phyloP scores from a whole-genome alignment of 2,113 vertebrate species.

The Tachysurus vachellii region DNA sequence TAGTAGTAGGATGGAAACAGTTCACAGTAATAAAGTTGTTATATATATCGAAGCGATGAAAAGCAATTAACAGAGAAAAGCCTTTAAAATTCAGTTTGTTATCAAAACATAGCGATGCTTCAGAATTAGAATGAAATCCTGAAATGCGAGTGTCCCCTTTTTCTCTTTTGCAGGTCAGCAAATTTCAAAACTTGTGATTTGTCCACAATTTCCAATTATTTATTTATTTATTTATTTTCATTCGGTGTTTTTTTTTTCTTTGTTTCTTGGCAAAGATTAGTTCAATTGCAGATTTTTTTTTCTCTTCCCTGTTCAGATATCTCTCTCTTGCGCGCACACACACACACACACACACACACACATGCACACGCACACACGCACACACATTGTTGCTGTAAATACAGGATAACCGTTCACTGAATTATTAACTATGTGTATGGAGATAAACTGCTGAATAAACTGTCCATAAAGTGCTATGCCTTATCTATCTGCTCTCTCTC shows the following conservation, averaged over 20 bases:
- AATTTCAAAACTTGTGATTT: not conserved
- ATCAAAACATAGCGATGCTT: not conserved
- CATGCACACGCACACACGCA: conserved; percentile 22
- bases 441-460: conserved; percentile 50
- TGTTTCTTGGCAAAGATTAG: not conserved
- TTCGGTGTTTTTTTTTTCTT: not conserved
- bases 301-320: not conserved
- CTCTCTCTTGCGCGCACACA: not conserved
- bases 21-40: too few relatives aligned
- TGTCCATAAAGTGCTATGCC: conserved; percentile 18
- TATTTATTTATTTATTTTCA: too few relatives aligned
- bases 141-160: not conserved
- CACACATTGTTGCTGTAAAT: conserved; percentile 25
- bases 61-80: not conserved
- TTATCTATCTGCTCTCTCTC: not conserved
- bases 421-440: conserved; percentile 46
- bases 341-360: conserved; percentile 7
- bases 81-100: not conserved
- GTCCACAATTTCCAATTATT: too few relatives aligned
- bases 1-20: too few relatives aligned
- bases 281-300: not conserved
- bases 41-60: too few relatives aligned
- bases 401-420: conserved; percentile 39
- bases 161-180: not conserved
- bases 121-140: not conserved